Conservation (phyloP, 2,797 vertebrate species). For the Aselliscus stoliczkanus region DNA sequence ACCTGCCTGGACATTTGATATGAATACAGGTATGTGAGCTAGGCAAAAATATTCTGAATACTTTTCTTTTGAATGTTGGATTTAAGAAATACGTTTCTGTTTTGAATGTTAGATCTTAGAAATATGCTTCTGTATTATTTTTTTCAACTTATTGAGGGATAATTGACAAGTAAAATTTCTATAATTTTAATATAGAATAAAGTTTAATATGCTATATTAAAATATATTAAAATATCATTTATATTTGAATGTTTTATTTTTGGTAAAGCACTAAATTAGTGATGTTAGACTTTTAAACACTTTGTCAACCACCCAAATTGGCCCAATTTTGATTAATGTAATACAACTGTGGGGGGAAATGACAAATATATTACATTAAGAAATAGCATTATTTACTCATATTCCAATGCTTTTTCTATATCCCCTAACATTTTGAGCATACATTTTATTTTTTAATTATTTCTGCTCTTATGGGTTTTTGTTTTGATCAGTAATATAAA, state of each 20-base stretch:
- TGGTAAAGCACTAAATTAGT: neutral
- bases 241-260: neutral
- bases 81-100: neutral
- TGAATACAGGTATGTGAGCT: slow-evolving; percentile 84
- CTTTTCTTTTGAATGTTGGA: neutral
- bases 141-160: neutral
- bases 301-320: neutral
- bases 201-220: neutral
- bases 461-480: neutral
- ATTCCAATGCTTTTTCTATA: neutral
- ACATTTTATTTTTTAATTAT: neutral
- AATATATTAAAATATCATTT: neutral
- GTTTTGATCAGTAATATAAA: neutral
- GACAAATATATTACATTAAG: neutral
- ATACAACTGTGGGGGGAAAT: neutral
- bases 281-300: neutral
- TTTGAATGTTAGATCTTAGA: neutral
- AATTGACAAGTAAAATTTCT: neutral
- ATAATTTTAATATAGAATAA: neutral
- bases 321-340: neutral
- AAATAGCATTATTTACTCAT: neutral
- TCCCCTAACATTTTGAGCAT: neutral
- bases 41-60: neutral
- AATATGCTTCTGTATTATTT: neutral
- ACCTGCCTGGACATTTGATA: slow-evolving; percentile 91